Percentiles rank a stretch among this genome's conserved stretches.
phyloP scores from a whole-genome alignment of 1,140 invertebrate genomes.

The Heliconius nattereri region DNA sequence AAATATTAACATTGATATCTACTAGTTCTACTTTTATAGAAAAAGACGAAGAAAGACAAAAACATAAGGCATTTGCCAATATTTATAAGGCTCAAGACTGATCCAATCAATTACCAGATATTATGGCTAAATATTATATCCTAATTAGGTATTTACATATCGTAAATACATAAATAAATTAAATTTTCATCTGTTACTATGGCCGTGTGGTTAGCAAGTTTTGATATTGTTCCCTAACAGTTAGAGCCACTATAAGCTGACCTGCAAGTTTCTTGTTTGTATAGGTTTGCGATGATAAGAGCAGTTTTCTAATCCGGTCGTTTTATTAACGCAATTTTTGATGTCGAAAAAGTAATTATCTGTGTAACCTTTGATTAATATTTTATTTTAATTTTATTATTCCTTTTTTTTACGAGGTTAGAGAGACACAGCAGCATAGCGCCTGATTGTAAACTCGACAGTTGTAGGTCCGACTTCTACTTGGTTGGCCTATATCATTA shows the following conservation, averaged over 20 bases:
- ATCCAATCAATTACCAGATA: too few species aligned
- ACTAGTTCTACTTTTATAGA: too few species aligned
- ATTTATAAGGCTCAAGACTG: too few species aligned
- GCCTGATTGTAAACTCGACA: too few species aligned
- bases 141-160: not conserved
- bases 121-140: too few species aligned
- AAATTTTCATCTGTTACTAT: not conserved
- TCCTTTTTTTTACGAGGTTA: not conserved
- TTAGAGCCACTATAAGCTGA: slow-evolving; percentile 13
- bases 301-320: slow-evolving; percentile 4
- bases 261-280: slow-evolving; percentile 16
- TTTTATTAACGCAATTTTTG: not conserved
- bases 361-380: not conserved
- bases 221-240: not conserved
- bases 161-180: not conserved
- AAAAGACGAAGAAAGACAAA: too few species aligned
- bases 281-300: slow-evolving; percentile 28
- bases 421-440: too few species aligned
- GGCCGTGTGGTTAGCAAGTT: not conserved
- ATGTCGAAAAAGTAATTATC: not conserved
- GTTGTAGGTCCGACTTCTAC: too few species aligned
- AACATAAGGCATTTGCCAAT: too few species aligned
- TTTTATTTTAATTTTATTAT: not conserved
- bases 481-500: too few species aligned
- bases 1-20: too few species aligned